These are phyloP conservation scores for Pseudanteris insignis DNA, from an alignment of 2,888 invertebrate genomes.

Conservation along the genomic window DNA sequence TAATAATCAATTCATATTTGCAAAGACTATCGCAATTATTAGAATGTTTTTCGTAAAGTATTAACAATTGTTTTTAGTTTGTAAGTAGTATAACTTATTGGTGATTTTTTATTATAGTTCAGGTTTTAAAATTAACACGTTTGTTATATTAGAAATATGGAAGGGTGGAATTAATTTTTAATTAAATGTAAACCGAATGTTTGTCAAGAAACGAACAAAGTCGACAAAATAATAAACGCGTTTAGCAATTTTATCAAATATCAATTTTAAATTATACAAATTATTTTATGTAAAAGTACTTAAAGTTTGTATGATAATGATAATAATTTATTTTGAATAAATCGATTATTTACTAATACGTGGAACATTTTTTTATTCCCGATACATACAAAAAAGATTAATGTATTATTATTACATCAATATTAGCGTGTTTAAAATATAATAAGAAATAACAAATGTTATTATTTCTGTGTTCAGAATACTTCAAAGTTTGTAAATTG, in stretches of 20 bases:
- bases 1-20: conserved; percentile 1
- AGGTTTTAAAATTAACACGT: too few relatives aligned
- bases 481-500: too few relatives aligned
- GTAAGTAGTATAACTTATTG: conserved; percentile 11
- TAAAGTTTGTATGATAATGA: conserved; percentile 21
- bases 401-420: background rate
- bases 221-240: conserved; percentile 3
- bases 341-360: conserved; percentile 14
- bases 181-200: conserved; percentile 11
- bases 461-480: background rate
- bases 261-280: conserved; percentile 4
- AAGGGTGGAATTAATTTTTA: conserved; percentile 6
- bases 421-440: background rate
- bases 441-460: background rate
- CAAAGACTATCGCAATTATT: background rate
- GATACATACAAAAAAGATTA: too few relatives aligned
- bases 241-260: conserved; percentile 11
- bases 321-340: conserved; percentile 33
- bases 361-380: background rate
- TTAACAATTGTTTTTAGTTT: conserved; percentile 4
- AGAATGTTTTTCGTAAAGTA: conserved; percentile 11
- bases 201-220: conserved; percentile 25
- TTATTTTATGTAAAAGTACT: conserved; percentile 17
- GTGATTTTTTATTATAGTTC: conserved; percentile 5
- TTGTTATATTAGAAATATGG: too few relatives aligned